Evolutionary conservation across 2,797 vertebrate genomes (phyloP), one percentile per base, ranked within the genome.

Genomic region (Enteromius radiatus): DNA sequence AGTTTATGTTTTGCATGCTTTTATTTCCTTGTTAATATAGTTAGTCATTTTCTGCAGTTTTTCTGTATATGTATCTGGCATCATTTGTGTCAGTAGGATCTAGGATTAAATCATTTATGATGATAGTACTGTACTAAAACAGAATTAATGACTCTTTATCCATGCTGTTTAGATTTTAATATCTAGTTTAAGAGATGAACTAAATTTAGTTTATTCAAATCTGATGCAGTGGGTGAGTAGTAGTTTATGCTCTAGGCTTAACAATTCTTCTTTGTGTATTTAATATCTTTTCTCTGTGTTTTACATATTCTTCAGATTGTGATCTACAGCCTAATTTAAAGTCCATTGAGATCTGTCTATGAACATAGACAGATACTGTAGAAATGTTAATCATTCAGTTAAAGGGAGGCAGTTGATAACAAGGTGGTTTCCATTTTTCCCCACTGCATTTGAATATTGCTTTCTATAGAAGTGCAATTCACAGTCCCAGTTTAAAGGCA

Each of bases 1-100:
- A 9, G n/a, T 45, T 33, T 73, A 4, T 65, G 19, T 68, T 82
- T 75, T 83, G 52, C 28, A 56, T 76, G 17, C 45, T 43, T 61
- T 26, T 45, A 47, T 49, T 41, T 15, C 3, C 5, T 47, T 61
- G 12, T 69, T 19, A 81, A 59, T 47, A 12, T 47, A 71, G 47
- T 47, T 26, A 21, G 3, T 6, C 52, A 5, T 43, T 28, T 23
- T 38, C 41, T 52, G 10, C 15, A 36, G 41, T 36, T 47, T 47
- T 71, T 73, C 12, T 43, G 14, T 43, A 10, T 41, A 54, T 45
- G 23, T 54, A 65, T 65, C 26, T n/a, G 23, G 31, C 33, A 67
- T 9, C 15, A 45, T 54, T 69, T 19, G 23, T 80, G 49, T 59
- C 23, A 31, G 7, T 15, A 56, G 10, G 23, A 26, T 63, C 21